Evolutionary conservation across 2,797 vertebrate species (phyloP), one percentile per base, ranked within the genome.

Genomic region (Chelon auratus): DNA sequence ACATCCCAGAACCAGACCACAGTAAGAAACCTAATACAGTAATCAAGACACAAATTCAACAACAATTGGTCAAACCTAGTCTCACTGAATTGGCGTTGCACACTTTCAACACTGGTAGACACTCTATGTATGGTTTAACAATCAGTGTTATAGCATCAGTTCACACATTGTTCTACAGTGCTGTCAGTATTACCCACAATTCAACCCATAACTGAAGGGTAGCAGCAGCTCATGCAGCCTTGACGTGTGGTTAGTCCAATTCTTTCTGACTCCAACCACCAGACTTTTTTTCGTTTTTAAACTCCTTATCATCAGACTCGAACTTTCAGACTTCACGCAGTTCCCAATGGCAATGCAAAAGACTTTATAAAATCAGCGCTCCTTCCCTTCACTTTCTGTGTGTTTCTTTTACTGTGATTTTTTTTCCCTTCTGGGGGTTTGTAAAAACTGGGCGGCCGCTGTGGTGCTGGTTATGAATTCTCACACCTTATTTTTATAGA

Each of bases 1-100:
- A 8, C 13, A 90, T 93, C 64, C 87, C 93, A 9, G 92, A 96
- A 52, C 88, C 92, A 77, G 91, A 94, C 37, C 81, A 81, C 42
- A 90, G 94, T 94, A 92, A 93, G 92, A 70, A 33, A 69, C 45
- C 26, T 47, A 9, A 39, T 10, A 26, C 55, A 68, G 48, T 72
- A 36, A 42, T 30, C 9, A 40, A 56, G 22, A 74, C 6, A 61
- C 52, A 24, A 39, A 62, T n/a, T 17, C 15, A 42, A 55, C 18
- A 57, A 18, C 33, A 45, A 22, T 43, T 5, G 36, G 6, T 40
- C 52, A 20, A 50, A 24, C 40, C 2, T 26, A n/a, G 8, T 56
- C 10, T 62, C 40, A 64, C 14, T 43, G 11, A 50, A 50, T 22
- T 50, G 20, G 10, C 18, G 9, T 20, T 22, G n/a, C 47, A 1